A percentile compares a stretch with the other conserved stretches of the same genome.
Conservation (phyloP, 1,140 invertebrate species). For the Metopolophium dirhodum region DNA sequence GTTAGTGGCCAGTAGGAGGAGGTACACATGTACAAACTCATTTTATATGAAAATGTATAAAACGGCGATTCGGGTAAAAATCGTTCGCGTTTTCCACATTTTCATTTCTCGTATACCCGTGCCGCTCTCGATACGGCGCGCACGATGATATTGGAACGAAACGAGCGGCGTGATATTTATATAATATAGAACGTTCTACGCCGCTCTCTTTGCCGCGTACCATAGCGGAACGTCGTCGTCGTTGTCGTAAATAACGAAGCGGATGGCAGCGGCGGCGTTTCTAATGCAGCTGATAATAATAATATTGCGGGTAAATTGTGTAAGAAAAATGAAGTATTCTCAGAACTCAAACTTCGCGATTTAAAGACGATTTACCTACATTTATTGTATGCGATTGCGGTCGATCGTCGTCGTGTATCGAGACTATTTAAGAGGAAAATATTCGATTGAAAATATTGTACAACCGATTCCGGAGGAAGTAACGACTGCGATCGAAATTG, state of each 20-base stretch:
- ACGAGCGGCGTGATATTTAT: not conserved
- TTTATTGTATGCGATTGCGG: not conserved
- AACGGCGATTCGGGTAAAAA: not conserved
- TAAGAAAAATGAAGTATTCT: not conserved
- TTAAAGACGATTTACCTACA: not conserved
- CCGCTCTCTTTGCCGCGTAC: constrained; percentile 8
- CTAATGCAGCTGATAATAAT: not conserved
- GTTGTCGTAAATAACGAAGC: constrained; percentile 2
- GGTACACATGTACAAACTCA: not conserved
- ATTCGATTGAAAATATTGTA: not conserved
- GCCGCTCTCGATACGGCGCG: not conserved
- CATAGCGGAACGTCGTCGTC: not conserved
- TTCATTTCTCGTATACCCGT: not conserved
- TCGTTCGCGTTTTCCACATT: not conserved
- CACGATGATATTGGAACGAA: constrained; percentile 8
- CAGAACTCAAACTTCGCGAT: not conserved
- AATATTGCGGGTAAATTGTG: not conserved
- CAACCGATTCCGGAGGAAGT: not conserved
- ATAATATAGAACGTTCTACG: constrained; percentile 6
- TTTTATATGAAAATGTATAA: not conserved
- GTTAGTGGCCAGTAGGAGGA: not conserved
- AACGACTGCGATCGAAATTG: not conserved
- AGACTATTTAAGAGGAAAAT: not conserved
- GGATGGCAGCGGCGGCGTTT: not conserved
- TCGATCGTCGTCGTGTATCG: not conserved